Conservation (phyloP, 2,113 vertebrate genomes). For the Camarhynchus parvulus region DNA sequence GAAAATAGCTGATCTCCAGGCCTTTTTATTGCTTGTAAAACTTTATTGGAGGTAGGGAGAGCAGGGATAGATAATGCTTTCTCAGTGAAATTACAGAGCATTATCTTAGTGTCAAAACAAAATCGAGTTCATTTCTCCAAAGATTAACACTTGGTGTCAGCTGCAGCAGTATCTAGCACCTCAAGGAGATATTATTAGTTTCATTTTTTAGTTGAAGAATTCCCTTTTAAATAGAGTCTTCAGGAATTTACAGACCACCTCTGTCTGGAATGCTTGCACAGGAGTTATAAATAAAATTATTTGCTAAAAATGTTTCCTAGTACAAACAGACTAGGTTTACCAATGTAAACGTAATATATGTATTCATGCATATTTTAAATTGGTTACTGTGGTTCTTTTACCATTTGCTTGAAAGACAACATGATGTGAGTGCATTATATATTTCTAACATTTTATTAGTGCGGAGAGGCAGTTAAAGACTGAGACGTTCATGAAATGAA, state of each 20-base stretch:
- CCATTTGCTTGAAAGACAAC: conserved; percentile 15
- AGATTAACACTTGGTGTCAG: conserved; percentile 62
- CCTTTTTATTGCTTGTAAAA: conserved; percentile 61
- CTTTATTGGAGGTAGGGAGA: conserved; percentile 50
- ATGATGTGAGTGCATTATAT: neutral
- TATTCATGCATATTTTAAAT: conserved; percentile 22
- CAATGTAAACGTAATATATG: conserved; percentile 24
- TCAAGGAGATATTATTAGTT: neutral
- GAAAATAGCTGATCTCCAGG: conserved; percentile 10
- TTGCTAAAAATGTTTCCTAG: conserved; percentile 65
- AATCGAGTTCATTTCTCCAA: conserved; percentile 41
- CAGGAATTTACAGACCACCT: conserved; percentile 68
- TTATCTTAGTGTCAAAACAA: conserved; percentile 66
- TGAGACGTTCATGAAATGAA: neutral
- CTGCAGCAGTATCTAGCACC: conserved; percentile 57
- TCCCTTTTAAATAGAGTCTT: conserved; percentile 51
- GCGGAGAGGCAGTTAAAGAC: neutral
- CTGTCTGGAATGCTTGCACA: conserved; percentile 67
- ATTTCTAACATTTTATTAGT: neutral
- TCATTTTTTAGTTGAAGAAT: conserved; percentile 44
- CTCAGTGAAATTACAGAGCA: conserved; percentile 42
- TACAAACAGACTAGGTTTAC: conserved; percentile 55
- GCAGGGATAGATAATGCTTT: conserved; percentile 1
- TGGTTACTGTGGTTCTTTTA: conserved; percentile 17
- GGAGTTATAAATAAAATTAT: conserved; percentile 69